A percentile compares a stretch with the other conserved stretches of the same genome.
These are phyloP conservation scores for Phasia obesa DNA, from an alignment of 2,888 invertebrate species.

Conservation along the genomic window DNA sequence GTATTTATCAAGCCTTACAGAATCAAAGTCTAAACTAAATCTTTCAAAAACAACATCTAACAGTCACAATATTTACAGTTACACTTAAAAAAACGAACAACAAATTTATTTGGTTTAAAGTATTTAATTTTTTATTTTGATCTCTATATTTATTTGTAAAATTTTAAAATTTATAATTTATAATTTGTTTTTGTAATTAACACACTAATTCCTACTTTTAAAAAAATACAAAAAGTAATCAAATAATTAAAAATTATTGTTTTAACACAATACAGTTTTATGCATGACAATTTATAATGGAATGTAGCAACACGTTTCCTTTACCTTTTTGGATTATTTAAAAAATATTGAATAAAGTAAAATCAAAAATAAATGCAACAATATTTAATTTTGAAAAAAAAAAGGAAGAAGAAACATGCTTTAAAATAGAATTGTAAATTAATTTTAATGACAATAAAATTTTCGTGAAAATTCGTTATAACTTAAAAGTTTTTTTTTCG, in stretches of 20 bases:
- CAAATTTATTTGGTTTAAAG: neutral
- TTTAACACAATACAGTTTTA: conserved; percentile 67
- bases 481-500: conserved; percentile 13
- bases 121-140: conserved; percentile 37
- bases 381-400: neutral
- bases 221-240: conserved; percentile 38
- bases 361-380: conserved; percentile 19
- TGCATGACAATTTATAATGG: conserved; percentile 65
- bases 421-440: conserved; percentile 38
- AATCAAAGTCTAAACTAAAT: too few species aligned
- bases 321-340: neutral
- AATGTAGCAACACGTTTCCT: conserved; percentile 66
- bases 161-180: conserved; percentile 47
- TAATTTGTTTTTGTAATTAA: conserved; percentile 64
- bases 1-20: too few species aligned
- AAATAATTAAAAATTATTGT: conserved; percentile 55
- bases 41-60: too few species aligned
- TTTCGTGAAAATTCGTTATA: conserved; percentile 42
- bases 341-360: neutral
- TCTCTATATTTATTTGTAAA: conserved; percentile 58
- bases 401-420: conserved; percentile 46
- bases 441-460: conserved; percentile 30
- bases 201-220: conserved; percentile 61
- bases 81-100: neutral
- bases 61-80: too few species aligned